Evolutionary conservation across 2,888 invertebrate genomes (phyloP).

Genomic region (Nezara viridula): DNA sequence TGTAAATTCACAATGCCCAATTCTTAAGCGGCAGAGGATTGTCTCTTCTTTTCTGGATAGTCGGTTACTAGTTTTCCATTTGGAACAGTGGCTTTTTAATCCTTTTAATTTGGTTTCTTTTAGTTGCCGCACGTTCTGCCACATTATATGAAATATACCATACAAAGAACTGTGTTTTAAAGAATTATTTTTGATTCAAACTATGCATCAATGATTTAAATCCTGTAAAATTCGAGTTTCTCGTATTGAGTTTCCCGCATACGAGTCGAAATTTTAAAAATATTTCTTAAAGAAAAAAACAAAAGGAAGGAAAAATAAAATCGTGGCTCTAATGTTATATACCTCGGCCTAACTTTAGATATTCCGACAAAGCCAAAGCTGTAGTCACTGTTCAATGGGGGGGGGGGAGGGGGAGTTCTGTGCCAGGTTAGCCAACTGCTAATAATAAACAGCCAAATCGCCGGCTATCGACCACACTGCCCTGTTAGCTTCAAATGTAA

Average conservation of each 20-base stretch:
- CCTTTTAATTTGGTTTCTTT: too few relatives aligned
- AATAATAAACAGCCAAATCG: constrained; percentile 16
- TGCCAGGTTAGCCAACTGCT: constrained; percentile 16
- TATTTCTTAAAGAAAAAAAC: background rate
- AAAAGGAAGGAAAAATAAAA: background rate
- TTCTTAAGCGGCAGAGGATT: too few relatives aligned
- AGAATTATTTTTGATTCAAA: too few relatives aligned
- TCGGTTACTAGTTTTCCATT: too few relatives aligned
- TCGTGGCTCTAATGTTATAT: background rate
- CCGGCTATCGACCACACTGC: background rate
- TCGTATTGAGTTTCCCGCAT: background rate
- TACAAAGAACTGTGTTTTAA: too few relatives aligned
- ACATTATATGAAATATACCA: too few relatives aligned
- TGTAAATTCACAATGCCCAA: too few relatives aligned
- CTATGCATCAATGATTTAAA: background rate
- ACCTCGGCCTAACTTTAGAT: background rate
- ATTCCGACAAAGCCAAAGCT: background rate
- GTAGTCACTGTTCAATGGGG: constrained; percentile 16
- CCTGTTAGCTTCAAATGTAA: background rate
- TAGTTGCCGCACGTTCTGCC: too few relatives aligned
- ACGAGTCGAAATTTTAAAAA: background rate
- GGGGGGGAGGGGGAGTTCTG: background rate
- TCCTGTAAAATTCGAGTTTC: background rate
- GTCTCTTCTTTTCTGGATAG: too few relatives aligned
- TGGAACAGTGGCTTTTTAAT: too few relatives aligned